Conservation (phyloP, 2,797 vertebrate genomes). For the Pseudochirops cupreus region DNA sequence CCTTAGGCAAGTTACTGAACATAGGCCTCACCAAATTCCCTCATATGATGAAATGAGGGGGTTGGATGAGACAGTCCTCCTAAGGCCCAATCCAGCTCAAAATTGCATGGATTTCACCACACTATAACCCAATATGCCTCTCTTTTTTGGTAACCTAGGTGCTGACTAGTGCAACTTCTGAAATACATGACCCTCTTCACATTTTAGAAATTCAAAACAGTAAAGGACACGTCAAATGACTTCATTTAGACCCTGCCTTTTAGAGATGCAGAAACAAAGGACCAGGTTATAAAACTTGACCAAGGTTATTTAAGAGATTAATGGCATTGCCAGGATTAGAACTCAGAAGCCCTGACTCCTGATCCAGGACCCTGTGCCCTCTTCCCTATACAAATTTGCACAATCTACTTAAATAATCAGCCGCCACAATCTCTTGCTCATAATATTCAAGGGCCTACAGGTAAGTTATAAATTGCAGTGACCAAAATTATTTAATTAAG, state of each 20-base stretch:
- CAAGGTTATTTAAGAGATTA: neutral
- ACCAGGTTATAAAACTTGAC: neutral
- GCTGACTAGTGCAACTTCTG: neutral
- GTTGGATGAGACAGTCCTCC: neutral
- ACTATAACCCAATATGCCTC: neutral
- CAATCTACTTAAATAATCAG: neutral
- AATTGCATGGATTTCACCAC: neutral
- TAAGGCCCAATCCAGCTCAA: neutral
- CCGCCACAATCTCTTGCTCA: neutral
- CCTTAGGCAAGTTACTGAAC: neutral
- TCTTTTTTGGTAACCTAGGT: neutral
- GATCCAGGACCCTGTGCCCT: neutral
- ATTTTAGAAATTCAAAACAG: neutral
- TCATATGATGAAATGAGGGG: neutral
- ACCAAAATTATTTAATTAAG: neutral
- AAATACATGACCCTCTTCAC: neutral
- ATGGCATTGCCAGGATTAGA: neutral
- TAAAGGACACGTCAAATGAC: neutral
- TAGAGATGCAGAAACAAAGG: neutral
- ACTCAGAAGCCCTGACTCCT: neutral
- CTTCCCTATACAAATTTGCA: neutral
- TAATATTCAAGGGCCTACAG: no score
- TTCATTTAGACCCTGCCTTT: neutral
- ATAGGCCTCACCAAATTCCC: neutral
- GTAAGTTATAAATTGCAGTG: neutral